These are phyloP conservation scores for Vanacampus margaritifer DNA, from an alignment of 2,113 vertebrate genomes.

Conservation along the genomic window DNA sequence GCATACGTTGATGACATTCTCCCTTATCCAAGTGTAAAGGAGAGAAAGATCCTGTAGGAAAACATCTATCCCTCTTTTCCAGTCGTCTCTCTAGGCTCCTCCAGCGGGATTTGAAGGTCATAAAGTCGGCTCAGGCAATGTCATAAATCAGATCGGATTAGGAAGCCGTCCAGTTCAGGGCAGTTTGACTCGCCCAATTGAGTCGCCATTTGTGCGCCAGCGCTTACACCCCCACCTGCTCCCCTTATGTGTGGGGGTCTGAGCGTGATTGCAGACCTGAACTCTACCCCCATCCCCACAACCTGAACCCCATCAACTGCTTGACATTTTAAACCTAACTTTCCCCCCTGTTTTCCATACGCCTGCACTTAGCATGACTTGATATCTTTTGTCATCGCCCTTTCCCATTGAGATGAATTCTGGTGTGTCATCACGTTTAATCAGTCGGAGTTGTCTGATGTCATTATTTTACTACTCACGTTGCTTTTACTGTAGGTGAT, in stretches of 20 bases:
- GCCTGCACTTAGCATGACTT: background rate
- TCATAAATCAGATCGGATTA: conserved; percentile 45
- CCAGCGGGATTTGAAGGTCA: conserved; percentile 25
- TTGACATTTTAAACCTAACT: background rate
- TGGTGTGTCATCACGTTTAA: background rate
- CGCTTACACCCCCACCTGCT: background rate
- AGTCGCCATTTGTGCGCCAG: conserved; percentile 28
- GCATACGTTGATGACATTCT: background rate
- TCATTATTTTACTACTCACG: background rate
- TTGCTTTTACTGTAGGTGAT: background rate
- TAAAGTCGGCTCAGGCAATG: conserved; percentile 29
- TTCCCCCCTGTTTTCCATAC: background rate
- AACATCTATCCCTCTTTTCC: conserved; percentile 42
- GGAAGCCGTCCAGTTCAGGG: conserved; percentile 28
- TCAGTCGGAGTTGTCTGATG: background rate
- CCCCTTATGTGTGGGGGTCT: background rate
- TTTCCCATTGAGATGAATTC: background rate
- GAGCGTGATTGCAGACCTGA: background rate
- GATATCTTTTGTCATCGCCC: background rate
- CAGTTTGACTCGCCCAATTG: conserved; percentile 33
- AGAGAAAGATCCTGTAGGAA: conserved; percentile 20
- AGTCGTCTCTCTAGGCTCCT: conserved; percentile 29
- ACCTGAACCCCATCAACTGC: no score
- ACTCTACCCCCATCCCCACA: no score
- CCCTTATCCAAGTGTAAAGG: conserved; percentile 38